phyloP scores from a whole-genome alignment of 2,888 invertebrate genomes.

The Ashinkailepas kermadecensis region DNA sequence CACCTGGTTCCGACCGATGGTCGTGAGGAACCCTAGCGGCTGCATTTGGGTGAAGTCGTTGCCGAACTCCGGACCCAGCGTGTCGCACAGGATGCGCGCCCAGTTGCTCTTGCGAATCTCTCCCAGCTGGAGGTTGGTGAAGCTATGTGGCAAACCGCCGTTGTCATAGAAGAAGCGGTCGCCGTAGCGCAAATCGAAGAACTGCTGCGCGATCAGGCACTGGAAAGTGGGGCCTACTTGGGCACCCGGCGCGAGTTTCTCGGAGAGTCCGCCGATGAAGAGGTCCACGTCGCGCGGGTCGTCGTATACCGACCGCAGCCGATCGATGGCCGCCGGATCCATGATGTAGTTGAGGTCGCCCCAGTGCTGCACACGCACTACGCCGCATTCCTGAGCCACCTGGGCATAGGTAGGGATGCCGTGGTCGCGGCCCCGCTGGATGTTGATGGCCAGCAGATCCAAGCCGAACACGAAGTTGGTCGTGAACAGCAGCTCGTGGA shows the following conservation, averaged over 20 bases:
- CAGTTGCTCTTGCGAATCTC: slow-evolving; percentile 1
- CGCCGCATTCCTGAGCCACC: not conserved
- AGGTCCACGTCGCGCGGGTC: slow-evolving; percentile 7
- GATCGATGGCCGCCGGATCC: not conserved
- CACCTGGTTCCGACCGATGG: not conserved
- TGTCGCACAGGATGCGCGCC: slow-evolving; percentile 7
- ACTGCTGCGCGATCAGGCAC: slow-evolving; percentile 20
- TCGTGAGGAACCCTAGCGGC: slow-evolving; percentile 61
- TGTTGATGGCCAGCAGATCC: slow-evolving; percentile 32
- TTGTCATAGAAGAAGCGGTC: slow-evolving; percentile 23
- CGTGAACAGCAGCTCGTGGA: slow-evolving; percentile 9
- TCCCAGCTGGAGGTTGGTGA: not conserved
- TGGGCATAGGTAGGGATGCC: slow-evolving; percentile 28
- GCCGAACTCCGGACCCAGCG: slow-evolving; percentile 39
- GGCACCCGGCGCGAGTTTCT: not conserved
- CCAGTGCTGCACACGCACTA: not conserved
- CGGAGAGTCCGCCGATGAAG: not conserved
- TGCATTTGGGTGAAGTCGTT: slow-evolving; percentile 58
- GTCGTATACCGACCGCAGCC: not conserved
- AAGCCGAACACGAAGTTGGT: slow-evolving; percentile 28
- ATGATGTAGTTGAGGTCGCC: not conserved
- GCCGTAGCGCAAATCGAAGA: slow-evolving; percentile 15
- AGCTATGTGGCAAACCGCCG: slow-evolving; percentile 3
- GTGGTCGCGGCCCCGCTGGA: slow-evolving; percentile 30
- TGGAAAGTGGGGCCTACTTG: slow-evolving; percentile 15